Base-by-base conservation (phyloP, 2,797 vertebrate species). In the Periparus ater region DNA sequence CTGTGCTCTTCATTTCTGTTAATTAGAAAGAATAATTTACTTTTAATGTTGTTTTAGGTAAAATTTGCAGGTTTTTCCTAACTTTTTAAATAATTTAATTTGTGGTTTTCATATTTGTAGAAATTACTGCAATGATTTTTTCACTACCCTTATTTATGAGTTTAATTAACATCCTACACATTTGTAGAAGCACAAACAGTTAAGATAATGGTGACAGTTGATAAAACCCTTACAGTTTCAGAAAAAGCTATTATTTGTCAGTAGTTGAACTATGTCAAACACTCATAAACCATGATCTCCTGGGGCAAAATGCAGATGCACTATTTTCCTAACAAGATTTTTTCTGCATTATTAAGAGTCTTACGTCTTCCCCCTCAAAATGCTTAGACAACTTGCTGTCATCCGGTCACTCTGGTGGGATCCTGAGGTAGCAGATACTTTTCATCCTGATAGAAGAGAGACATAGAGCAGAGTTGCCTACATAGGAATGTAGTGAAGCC, bases 61-160 rank as follows among this genome's bases (percentile, higher is more conserved):
- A 89, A 94, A 74, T 61, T 73, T 94, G 13, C 48, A 19, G 51
- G 63, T 48, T 89, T 92, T 71, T 90, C 45, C 68, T 75, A 72
- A 89, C 45, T 91, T 93, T 85, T 92, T 21, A 34, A 92, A 67
- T 80, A 13, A 93, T 58, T 90, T 62, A 54, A 76, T 95, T 91
- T 92, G 42, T 79, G 77, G 57, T 83, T 88, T 88, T 71, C 17
- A 0, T 83, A 70, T 71, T 76, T 57, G 25, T 77, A 40, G 61
- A 65, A 91, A n/a, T 40, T 70, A n/a, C 44, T 34, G 20, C 57
- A 63, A 19, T 60, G 4, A 48, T 79, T 86, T 75, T 92, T 90
- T 81, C 40, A 67, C 36, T 81, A 67, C 11, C 22, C 8, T 66
- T 88, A 53, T 68, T 84, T 84, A 73, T 79, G 21, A 75, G 44